Evolutionary conservation across 2,888 invertebrate genomes (phyloP).

Genomic region (Mythimna vitellina): DNA sequence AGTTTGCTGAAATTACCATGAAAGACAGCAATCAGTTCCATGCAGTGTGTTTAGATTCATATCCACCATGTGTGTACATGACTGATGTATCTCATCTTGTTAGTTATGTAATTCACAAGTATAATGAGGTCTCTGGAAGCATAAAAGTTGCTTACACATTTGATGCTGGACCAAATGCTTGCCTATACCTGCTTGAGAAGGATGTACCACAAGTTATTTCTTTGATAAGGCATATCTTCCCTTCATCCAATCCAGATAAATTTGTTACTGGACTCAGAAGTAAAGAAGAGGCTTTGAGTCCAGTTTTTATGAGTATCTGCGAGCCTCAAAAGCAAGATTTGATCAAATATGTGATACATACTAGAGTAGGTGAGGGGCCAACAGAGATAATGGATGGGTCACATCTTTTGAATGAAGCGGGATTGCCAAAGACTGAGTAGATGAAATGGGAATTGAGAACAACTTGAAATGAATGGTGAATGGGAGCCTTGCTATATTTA

Average conservation of each 20-base stretch:
- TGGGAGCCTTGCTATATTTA: slow-evolving; percentile 22
- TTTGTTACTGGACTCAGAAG: slow-evolving; percentile 78
- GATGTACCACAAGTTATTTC: slow-evolving; percentile 93
- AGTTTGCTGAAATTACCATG: slow-evolving; percentile 98
- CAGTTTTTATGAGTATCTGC: slow-evolving; percentile 72
- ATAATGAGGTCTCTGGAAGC: slow-evolving; percentile 93
- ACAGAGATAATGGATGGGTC: slow-evolving; percentile 82
- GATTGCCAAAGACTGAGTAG: slow-evolving; percentile 68
- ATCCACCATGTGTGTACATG: slow-evolving; percentile 98
- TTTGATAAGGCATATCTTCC: slow-evolving; percentile 93
- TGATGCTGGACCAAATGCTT: slow-evolving; percentile 99
- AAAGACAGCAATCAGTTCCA: slow-evolving; percentile 99
- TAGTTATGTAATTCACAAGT: slow-evolving; percentile 94
- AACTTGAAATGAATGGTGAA: background rate
- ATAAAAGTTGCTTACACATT: slow-evolving; percentile 98
- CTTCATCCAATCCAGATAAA: slow-evolving; percentile 86
- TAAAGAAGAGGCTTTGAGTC: slow-evolving; percentile 58
- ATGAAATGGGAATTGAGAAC: background rate
- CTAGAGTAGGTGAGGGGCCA: slow-evolving; percentile 96
- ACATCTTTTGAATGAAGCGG: slow-evolving; percentile 79
- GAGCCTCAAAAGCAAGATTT: slow-evolving; percentile 87
- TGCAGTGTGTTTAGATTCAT: slow-evolving; percentile 97
- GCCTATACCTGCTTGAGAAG: slow-evolving; percentile 95
- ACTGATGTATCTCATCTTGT: slow-evolving; percentile 96
- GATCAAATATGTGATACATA: slow-evolving; percentile 96